Evolutionary conservation across 1,140 invertebrate genomes (phyloP).

Genomic region (Tetranychus urticae): DNA sequence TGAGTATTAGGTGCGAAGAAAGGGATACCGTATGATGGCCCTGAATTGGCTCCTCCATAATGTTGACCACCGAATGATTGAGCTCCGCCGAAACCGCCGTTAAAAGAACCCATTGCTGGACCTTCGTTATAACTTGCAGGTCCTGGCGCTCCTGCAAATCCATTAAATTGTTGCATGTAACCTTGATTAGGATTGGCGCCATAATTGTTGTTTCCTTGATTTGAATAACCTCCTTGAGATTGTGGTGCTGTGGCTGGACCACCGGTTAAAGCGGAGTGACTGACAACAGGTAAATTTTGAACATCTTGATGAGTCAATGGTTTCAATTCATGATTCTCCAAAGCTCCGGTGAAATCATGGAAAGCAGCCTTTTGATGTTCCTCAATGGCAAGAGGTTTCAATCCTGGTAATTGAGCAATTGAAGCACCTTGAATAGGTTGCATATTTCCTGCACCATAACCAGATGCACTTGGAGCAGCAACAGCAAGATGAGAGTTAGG

Average conservation of each 20-base stretch:
- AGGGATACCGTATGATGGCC: not conserved
- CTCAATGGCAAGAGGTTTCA: not conserved
- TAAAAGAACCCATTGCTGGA: not conserved
- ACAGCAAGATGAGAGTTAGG: not conserved
- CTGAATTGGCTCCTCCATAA: not conserved
- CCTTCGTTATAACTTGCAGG: not conserved
- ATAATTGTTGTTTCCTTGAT: not conserved
- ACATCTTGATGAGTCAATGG: not conserved
- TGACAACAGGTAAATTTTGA: not conserved
- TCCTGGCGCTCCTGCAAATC: not conserved
- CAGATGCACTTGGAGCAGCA: not conserved
- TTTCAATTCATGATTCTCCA: not conserved
- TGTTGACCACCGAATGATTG: not conserved
- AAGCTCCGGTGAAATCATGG: not conserved
- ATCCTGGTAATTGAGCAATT: not conserved
- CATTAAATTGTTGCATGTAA: not conserved
- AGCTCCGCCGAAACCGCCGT: not conserved
- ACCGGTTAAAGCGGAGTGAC: not conserved
- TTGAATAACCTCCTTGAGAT: not conserved
- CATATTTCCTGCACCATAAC: not conserved
- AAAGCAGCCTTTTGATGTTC: not conserved
- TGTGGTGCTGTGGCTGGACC: not conserved
- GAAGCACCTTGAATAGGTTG: not conserved
- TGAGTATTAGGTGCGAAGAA: too few species aligned
- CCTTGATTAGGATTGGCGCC: not conserved